Evolutionary conservation across 2,888 invertebrate genomes (phyloP).

Genomic region (Agrotis clavis): DNA sequence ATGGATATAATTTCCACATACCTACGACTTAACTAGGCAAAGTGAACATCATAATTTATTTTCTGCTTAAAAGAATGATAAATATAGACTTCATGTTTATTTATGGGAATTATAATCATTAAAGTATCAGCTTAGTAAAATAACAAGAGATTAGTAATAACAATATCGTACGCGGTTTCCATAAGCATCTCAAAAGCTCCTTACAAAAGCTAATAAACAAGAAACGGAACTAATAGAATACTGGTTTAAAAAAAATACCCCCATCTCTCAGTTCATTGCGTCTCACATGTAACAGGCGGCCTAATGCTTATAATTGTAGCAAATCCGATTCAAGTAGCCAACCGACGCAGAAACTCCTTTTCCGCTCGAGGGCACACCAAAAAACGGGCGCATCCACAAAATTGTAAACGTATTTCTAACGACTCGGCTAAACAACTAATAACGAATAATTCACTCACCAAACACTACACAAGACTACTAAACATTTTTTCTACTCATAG

Average conservation of each 20-base stretch:
- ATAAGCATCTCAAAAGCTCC: conserved; percentile 29
- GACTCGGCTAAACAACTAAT: conserved; percentile 80
- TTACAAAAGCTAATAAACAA: conserved; percentile 45
- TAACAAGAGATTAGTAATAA: conserved; percentile 11
- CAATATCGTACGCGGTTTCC: conserved; percentile 23
- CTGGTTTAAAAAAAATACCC: conserved; percentile 63
- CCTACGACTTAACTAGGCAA: too few species aligned
- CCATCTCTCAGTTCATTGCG: conserved; percentile 65
- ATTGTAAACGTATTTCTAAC: conserved; percentile 84
- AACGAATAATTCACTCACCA: conserved; percentile 83
- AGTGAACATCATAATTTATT: too few species aligned
- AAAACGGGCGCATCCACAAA: conserved; percentile 79
- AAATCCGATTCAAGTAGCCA: conserved; percentile 83
- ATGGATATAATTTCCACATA: too few species aligned
- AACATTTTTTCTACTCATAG: conserved; percentile 65
- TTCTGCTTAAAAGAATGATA: rapidly evolving
- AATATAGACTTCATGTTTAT: neutral
- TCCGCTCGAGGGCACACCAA: conserved; percentile 78
- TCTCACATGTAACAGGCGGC: conserved; percentile 72
- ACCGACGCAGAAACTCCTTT: conserved; percentile 85
- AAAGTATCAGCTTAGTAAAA: neutral
- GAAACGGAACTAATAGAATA: conserved; percentile 52
- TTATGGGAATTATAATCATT: neutral
- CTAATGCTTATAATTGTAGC: conserved; percentile 83
- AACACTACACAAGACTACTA: conserved; percentile 72